A percentile compares a stretch with the other conserved stretches of the same genome.
phyloP scores from a whole-genome alignment of 2,888 invertebrate genomes.

The Cecidostiba fungosa region DNA sequence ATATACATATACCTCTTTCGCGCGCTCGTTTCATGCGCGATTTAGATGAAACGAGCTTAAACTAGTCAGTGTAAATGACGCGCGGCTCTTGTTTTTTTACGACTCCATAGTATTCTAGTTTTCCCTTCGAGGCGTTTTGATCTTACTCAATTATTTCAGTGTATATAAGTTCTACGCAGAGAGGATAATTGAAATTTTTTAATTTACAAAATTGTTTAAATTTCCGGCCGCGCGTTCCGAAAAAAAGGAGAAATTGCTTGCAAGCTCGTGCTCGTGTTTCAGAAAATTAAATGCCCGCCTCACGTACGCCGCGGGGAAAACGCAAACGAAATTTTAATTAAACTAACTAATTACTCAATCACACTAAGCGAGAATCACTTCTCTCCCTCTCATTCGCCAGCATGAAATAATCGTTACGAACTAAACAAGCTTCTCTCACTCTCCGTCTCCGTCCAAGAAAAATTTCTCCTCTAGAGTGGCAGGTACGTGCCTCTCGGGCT shows the following conservation, averaged over 20 bases:
- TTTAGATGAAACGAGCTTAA: slow-evolving; percentile 57
- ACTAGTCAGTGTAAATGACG: slow-evolving; percentile 55
- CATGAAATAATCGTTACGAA: slow-evolving; percentile 4
- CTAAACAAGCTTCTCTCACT: not conserved
- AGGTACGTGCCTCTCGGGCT: not conserved
- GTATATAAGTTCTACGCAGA: too few species aligned
- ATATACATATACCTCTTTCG: slow-evolving; percentile 18
- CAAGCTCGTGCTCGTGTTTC: not conserved
- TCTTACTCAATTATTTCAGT: too few species aligned
- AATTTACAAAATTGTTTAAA: not conserved
- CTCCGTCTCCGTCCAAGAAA: not conserved
- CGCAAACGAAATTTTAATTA: slow-evolving; percentile 45
- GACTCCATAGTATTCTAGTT: not conserved
- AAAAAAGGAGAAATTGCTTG: not conserved
- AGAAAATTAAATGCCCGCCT: slow-evolving; percentile 44
- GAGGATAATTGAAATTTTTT: not conserved
- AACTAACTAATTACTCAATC: slow-evolving; percentile 41
- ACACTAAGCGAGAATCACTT: slow-evolving; percentile 13
- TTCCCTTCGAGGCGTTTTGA: too few species aligned
- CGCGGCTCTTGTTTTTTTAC: slow-evolving; percentile 50
- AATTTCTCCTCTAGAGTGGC: not conserved
- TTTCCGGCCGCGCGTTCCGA: not conserved
- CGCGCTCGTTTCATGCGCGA: slow-evolving; percentile 60
- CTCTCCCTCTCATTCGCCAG: not conserved
- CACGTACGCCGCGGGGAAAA: not conserved